Evolutionary conservation across 1,140 invertebrate species (phyloP), one percentile per base, ranked within the genome.

Genomic region (Tachypleus tridentatus): DNA sequence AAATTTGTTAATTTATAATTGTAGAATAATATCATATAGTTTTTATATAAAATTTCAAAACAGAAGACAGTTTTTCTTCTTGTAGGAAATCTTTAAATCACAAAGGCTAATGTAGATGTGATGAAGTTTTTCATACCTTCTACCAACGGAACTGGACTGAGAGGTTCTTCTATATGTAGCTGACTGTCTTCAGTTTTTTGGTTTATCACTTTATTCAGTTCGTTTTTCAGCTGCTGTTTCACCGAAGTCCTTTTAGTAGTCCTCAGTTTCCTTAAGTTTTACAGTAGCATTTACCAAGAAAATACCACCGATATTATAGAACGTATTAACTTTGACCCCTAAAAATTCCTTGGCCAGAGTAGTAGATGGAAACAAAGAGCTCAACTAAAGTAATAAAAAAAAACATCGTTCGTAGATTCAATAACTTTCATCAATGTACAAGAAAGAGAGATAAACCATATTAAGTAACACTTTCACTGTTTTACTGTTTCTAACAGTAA

Each of bases 101-200:
- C 47, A 56, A 49, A 51, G 58, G 4, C 57, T n/a, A 47, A 5
- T 53, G 29, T 10, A 50, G 5, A 51, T 49, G 11, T 11, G 47
- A 51, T 9, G 52, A 51, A 51, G 11, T 49, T 48, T 29, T 4
- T 52, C 59, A 70, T 72, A 84, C 83, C 83, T 72, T 85, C 82
- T 3, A 91, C 75, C 58, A 83, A 83, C 0, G 86, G 82, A 51
- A 92, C 82, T 1, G 86, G 84, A 48, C 87, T 89, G 1, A 85
- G 81, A 0, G 86, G 86, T 11, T 84, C 85, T 64, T 90, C 88
- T 0, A 93, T 89, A 78, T 84, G 91, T 0, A 94, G 77, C 1
- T 86, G 87, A 47, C 88, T 91, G 56, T 87, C 85, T 2, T 91
- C 91, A 51, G 94, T 85, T 72, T 92, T 91, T 73, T 93, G 92